Evolutionary conservation across 2,888 invertebrate genomes (phyloP).

Genomic region (Drosophila falleni): DNA sequence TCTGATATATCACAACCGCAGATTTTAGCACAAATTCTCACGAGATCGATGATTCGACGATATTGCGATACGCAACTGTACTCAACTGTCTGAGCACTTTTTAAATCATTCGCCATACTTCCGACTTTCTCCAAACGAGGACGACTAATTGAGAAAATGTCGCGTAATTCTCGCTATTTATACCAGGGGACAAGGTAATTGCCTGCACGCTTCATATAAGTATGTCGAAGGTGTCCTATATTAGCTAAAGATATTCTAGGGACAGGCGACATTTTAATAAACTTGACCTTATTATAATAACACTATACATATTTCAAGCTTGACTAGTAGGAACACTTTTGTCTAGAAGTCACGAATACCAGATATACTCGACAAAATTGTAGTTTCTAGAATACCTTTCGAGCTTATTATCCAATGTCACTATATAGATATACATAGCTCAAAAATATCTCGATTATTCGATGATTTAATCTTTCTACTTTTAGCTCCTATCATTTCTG

Average conservation of each 20-base stretch:
- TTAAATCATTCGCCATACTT: not conserved
- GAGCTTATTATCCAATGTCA: not conserved
- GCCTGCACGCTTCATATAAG: not conserved
- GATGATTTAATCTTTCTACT: no score
- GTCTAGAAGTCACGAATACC: not conserved
- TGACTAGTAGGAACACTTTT: not conserved
- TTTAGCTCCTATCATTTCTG: no score
- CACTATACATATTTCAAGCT: not conserved
- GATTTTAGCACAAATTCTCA: conserved; percentile 1
- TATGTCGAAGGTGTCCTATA: not conserved
- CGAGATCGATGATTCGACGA: conserved; percentile 15
- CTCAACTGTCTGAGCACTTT: not conserved
- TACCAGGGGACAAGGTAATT: conserved; percentile 1
- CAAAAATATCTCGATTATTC: no score
- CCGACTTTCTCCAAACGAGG: not conserved
- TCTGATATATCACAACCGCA: conserved; percentile 44
- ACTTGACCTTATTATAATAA: not conserved
- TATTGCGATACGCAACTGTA: not conserved
- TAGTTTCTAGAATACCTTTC: not conserved
- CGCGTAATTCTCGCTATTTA: conserved; percentile 9
- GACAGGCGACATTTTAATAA: conserved; percentile 10
- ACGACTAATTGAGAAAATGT: conserved; percentile 2
- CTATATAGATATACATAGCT: no score
- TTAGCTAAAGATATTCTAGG: not conserved
- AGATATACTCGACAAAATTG: not conserved